Evolutionary conservation across 2,888 invertebrate species (phyloP).

Genomic region (Lottia gigantea): DNA sequence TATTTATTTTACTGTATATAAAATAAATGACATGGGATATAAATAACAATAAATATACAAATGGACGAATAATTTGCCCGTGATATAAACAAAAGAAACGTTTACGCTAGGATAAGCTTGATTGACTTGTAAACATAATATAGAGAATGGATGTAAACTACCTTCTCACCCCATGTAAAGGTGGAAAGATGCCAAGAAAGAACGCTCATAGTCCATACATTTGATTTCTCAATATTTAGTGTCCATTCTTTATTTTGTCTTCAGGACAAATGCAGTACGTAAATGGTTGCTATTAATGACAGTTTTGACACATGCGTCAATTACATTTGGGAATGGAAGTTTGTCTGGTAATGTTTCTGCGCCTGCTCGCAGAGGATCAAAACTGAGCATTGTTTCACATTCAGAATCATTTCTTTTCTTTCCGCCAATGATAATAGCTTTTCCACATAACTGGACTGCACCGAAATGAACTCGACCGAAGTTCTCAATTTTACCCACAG

Average conservation of each 20-base stretch:
- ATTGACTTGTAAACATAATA: too few species aligned
- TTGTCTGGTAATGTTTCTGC: conserved; percentile 31
- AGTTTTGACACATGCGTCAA: conserved; percentile 33
- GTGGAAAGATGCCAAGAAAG: too few species aligned
- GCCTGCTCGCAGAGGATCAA: conserved; percentile 29
- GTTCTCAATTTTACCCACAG: conserved; percentile 33
- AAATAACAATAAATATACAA: background rate
- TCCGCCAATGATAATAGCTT: conserved; percentile 47
- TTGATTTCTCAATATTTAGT: too few species aligned
- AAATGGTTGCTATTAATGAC: conserved; percentile 35
- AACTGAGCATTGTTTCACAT: conserved; percentile 31
- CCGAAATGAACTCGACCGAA: conserved; percentile 44
- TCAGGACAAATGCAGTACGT: conserved; percentile 24
- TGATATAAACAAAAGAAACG: background rate
- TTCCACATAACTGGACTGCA: conserved; percentile 46
- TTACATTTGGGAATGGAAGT: conserved; percentile 31
- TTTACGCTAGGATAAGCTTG: too few species aligned
- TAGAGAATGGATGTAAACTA: too few species aligned
- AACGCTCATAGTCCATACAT: too few species aligned
- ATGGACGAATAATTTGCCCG: background rate
- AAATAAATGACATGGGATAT: too few species aligned
- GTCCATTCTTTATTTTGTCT: background rate
- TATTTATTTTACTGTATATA: too few species aligned
- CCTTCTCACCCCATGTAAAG: too few species aligned
- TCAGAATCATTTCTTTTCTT: conserved; percentile 50